Base-by-base conservation (phyloP, 1,140 invertebrate genomes). In the Eurosta solidaginis region DNA sequence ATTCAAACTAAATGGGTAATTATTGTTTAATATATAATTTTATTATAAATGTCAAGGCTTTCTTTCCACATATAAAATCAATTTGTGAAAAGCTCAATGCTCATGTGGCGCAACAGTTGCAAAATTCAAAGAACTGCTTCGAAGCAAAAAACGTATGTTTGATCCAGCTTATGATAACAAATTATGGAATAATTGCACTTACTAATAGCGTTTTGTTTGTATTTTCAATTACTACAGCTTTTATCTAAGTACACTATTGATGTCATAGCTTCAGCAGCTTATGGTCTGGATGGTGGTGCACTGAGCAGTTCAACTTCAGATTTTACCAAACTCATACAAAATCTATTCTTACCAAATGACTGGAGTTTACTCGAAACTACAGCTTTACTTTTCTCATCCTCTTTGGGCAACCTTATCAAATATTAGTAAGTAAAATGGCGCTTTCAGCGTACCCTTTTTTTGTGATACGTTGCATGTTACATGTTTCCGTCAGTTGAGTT, bases 281-380 rank as follows among this genome's bases (percentile, higher is more conserved):
- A 81, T 33, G 83, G 84, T 0, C 74, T 85, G 22, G 76, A 85
- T 74, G 82, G 79, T 7, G 50, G 82, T 9, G 79, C 80, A 3
- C 73, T 85, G 3, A 17, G 47, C 5, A 9, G 40, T 20, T 14
- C 1, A 0, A 7, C 50, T 3, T 81, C 79, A 9, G 74, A 80
- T 10, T 83, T 83, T 80, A 73, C 79, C 7, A 1, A 78, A 36
- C 54, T 80, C 33, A 22, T 83, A 10, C 78, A 78, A 1, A 79
- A 82, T 1, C 59, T 85, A 0, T 85, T 85, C 14, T 78, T 82
- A 54, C 79, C 82, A 0, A 81, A 79, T n/a, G 5, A 45, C 1
- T 80, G 78, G 76, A 83, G 83, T 45, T 74, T 82, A 73, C 14
- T 79, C 22, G 82, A 84, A n/a, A 84, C 83, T 2, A 80, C 82